These are phyloP conservation scores for Passer domesticus DNA, from an alignment of 2,113 vertebrate genomes.

Conservation along the genomic window DNA sequence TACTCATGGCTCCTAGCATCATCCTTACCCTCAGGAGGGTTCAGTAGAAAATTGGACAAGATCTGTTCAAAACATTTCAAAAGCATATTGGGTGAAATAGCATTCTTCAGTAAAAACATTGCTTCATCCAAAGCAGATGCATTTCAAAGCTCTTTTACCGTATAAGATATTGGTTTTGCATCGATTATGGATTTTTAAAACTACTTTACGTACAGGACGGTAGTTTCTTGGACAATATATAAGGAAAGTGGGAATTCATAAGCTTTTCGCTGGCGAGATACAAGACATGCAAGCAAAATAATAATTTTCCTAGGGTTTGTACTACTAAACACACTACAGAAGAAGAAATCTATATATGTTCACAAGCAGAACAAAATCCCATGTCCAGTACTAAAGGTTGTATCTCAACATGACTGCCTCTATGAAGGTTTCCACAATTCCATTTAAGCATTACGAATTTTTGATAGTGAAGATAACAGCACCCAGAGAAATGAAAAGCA, in stretches of 20 bases:
- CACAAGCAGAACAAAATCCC: background rate
- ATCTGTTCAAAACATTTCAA: background rate
- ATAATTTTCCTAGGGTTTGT: background rate
- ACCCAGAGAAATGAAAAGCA: background rate
- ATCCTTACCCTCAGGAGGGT: background rate
- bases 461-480: background rate
- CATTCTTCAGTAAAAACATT: background rate
- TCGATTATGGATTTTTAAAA: background rate
- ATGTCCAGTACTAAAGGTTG: rapidly evolving
- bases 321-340: background rate
- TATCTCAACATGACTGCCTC: background rate
- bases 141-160: background rate
- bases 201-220: background rate
- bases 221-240: background rate
- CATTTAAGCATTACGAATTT: background rate
- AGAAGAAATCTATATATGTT: background rate
- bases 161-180: background rate
- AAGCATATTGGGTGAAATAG: background rate
- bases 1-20: background rate
- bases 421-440: background rate
- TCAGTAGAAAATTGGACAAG: background rate
- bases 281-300: background rate
- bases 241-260: background rate
- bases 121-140: background rate
- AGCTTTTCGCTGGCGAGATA: background rate